Percentiles rank a stretch among this genome's conserved stretches.
Evolutionary conservation across 1,140 invertebrate species (phyloP).

Genomic region (Formica exsecta): DNA sequence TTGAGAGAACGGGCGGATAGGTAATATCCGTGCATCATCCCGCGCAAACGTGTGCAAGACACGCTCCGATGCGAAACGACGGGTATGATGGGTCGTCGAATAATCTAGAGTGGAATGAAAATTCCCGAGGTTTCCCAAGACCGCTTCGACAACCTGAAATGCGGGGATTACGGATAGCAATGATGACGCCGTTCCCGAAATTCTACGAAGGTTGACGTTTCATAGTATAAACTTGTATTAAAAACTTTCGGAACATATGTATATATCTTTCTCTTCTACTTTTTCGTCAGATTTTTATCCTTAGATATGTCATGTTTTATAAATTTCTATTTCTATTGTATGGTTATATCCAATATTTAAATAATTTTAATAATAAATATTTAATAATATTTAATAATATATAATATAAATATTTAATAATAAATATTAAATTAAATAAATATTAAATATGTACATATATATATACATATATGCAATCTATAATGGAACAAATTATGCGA

Average conservation of each 20-base stretch:
- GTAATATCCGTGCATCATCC: conserved; percentile 66
- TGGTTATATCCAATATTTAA: neutral
- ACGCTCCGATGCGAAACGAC: conserved; percentile 12
- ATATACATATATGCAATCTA: neutral
- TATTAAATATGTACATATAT: neutral
- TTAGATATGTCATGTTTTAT: neutral
- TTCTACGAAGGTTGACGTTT: neutral
- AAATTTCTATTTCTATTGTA: neutral
- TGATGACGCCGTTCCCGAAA: conserved; percentile 30
- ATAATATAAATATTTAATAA: too few species aligned
- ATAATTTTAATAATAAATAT: too few species aligned
- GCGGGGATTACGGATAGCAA: conserved; percentile 26
- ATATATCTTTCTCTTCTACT: neutral
- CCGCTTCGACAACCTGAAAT: neutral
- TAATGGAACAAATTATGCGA: conserved; percentile 23
- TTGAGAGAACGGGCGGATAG: conserved; percentile 20
- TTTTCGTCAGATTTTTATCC: neutral
- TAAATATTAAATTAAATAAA: neutral
- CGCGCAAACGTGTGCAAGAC: conserved; percentile 23
- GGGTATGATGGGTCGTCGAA: conserved; percentile 23
- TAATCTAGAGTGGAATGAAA: conserved; percentile 75
- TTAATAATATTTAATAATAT: too few species aligned
- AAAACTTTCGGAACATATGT: neutral
- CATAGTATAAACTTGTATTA: neutral
- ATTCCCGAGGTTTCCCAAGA: conserved; percentile 53